Base-by-base conservation (phyloP, 2,113 vertebrate genomes). In the Pollimyrus isidori region DNA sequence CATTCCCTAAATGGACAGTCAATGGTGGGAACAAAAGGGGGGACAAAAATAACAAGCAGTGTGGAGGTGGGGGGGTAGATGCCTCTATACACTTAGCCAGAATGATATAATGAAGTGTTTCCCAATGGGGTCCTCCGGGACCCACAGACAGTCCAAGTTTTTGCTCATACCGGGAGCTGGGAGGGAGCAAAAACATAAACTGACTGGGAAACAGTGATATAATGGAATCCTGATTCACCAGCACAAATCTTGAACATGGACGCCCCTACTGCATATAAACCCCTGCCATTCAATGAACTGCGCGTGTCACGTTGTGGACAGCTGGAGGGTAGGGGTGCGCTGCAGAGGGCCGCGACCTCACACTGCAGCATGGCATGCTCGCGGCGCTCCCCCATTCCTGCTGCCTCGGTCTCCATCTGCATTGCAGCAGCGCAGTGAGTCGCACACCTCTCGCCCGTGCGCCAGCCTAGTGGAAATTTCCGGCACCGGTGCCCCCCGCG, bases 381-480 rank as follows among this genome's bases (percentile, higher is more conserved):
- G n/a, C 49, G 30, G 17, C 6, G 5, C 23, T 69, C 73, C 39
- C 39, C 80, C 91, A 90, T 90, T 89, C 88, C 91, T 3, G 4
- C 87, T 89, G 91, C 90, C 89, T 92, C 82, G 90, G 58, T 92
- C 90, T 91, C 90, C 92, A 94, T 94, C 94, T 95, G 95, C 95
- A 95, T 93, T 94, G 95, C 94, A 95, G 94, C 93, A 95, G 92
- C 90, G 92, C 91, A 91, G 91, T 56, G 91, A 65, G 62, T n/a
- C 10, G 26, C 62, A 69, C n/a, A 39, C 62, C 50, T 92, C 92
- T 91, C 89, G 88, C 90, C 91, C 89, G 91, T 49, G 90, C 88
- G 88, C 91, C 90, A 17, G 4, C 62, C 56, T 49, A 82, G 90
- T 62, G 62, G 88, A 65, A 88, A 89, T 80, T 45, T 58, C 30